Conservation (phyloP, 2,888 invertebrate genomes). For the Tribolium freemani region DNA sequence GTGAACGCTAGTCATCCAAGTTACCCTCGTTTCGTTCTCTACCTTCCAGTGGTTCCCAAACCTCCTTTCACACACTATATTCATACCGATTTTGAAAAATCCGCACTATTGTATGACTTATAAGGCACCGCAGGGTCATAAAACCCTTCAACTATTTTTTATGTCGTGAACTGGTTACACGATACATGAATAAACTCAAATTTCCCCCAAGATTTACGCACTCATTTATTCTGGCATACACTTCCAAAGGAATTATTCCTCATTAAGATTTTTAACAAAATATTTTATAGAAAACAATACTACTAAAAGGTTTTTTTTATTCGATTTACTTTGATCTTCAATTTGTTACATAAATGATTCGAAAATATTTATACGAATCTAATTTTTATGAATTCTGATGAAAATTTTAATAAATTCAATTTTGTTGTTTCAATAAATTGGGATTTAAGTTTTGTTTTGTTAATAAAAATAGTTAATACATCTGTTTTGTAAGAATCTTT, state of each 20-base stretch:
- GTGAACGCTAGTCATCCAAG: constrained; percentile 48
- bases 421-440: no score
- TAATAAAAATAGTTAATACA: no score
- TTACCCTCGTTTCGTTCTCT: constrained; percentile 49
- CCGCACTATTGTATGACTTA: not conserved
- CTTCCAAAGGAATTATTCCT: not conserved
- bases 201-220: not conserved
- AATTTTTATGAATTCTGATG: no score
- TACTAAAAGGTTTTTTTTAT: no score
- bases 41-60: constrained; percentile 38
- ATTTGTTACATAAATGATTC: no score
- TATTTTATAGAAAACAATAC: no score
- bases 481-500: no score
- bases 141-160: not conserved
- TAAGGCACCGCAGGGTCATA: not conserved
- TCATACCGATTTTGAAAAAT: not conserved
- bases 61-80: not conserved
- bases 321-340: no score
- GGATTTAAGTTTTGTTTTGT: no score
- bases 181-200: not conserved
- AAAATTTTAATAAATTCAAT: no score
- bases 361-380: no score
- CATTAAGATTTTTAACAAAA: not conserved
- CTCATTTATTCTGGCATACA: not conserved
- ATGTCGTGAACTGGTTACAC: not conserved